phyloP scores from a whole-genome alignment of 2,113 vertebrate genomes.

The Zonotrichia leucophrys region DNA sequence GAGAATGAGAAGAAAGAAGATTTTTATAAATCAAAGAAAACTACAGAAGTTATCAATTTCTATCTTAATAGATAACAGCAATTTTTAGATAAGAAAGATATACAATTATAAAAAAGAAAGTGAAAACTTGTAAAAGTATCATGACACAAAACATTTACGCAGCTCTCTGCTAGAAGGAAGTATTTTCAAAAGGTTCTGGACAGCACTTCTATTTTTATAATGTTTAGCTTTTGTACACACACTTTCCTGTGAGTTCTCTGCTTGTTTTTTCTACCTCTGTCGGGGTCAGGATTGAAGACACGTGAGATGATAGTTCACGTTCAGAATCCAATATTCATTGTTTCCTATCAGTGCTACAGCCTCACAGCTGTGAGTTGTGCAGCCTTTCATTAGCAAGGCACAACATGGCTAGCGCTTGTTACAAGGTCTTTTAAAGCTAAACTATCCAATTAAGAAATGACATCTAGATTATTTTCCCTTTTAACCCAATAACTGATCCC shows the following conservation, averaged over 20 bases:
- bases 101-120: not conserved
- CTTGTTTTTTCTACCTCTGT: too few relatives aligned
- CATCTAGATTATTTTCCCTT: too few relatives aligned
- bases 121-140: not conserved
- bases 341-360: too few relatives aligned
- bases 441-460: too few relatives aligned
- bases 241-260: not conserved
- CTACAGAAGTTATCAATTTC: not conserved
- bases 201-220: not conserved
- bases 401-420: too few relatives aligned
- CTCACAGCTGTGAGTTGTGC: too few relatives aligned
- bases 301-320: too few relatives aligned
- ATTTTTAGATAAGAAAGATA: not conserved
- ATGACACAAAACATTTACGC: not conserved
- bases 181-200: not conserved
- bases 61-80: not conserved
- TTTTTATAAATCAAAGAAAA: not conserved
- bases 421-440: too few relatives aligned
- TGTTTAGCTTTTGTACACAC: not conserved
- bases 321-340: too few relatives aligned
- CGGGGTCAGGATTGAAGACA: too few relatives aligned
- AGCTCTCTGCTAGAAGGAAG: not conserved
- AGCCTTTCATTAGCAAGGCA: too few relatives aligned
- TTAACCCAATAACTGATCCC: too few relatives aligned
- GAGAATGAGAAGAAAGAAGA: not conserved